Evolutionary conservation across 1,140 invertebrate genomes (phyloP).

Genomic region (Hycleus phaleratus): DNA sequence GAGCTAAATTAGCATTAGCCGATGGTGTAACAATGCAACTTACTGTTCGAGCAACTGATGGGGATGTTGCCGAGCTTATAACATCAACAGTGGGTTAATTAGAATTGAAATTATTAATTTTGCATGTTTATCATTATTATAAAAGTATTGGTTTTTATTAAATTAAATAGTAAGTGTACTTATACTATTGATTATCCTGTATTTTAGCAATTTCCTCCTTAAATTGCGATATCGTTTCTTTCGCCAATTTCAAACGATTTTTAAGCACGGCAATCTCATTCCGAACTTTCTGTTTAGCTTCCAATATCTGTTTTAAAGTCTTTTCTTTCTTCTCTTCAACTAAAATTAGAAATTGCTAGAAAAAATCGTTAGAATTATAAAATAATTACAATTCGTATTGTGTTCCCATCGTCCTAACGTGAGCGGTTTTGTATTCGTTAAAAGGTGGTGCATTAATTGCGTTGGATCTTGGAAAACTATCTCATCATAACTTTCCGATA

Average conservation of each 20-base stretch:
- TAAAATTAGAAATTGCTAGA: constrained; percentile 44
- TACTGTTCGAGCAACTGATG: constrained; percentile 54
- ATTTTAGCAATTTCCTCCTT: constrained; percentile 77
- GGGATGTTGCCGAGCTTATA: constrained; percentile 75
- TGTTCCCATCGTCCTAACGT: constrained; percentile 71
- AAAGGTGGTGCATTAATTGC: constrained; percentile 81
- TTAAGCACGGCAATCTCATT: constrained; percentile 79
- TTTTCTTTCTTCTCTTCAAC: constrained; percentile 88
- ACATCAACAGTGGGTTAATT: constrained; percentile 75
- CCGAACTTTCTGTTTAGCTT: constrained; percentile 77
- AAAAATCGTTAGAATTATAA: constrained; percentile 4
- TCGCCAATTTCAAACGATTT: constrained; percentile 79
- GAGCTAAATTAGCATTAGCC: constrained; percentile 72
- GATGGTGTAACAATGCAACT: constrained; percentile 70
- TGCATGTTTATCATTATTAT: neutral
- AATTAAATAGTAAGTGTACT: neutral
- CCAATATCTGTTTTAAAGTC: constrained; percentile 67
- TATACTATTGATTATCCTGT: constrained; percentile 42
- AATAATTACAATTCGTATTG: constrained; percentile 82
- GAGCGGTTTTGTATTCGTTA: constrained; percentile 68
- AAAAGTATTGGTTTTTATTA: neutral
- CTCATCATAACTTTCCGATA: constrained; percentile 95
- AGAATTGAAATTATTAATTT: neutral
- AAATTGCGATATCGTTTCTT: constrained; percentile 83
- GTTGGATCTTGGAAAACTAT: constrained; percentile 97